These are phyloP conservation scores for Eciton burchellii DNA, from an alignment of 1,140 invertebrate genomes.

Conservation along the genomic window DNA sequence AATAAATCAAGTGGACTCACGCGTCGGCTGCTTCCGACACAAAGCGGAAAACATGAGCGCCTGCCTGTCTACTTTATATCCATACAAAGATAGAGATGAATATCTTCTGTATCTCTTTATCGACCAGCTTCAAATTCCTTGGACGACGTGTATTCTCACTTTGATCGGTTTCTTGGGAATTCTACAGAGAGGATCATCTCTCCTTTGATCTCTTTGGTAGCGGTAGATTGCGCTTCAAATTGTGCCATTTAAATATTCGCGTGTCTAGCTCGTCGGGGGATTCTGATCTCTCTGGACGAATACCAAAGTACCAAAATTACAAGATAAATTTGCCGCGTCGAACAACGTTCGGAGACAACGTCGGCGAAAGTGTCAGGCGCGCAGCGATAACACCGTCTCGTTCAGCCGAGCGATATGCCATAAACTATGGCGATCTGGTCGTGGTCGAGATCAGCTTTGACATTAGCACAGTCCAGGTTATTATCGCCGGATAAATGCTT, in stretches of 20 bases:
- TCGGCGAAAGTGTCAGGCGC: conserved; percentile 48
- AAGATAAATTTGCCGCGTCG: conserved; percentile 49
- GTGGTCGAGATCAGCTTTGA: conserved; percentile 61
- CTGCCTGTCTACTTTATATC: not conserved
- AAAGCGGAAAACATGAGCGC: not conserved
- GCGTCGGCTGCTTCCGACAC: not conserved
- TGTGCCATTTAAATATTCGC: not conserved
- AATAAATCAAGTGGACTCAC: not conserved
- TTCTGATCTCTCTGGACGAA: not conserved
- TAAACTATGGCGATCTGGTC: conserved; percentile 47
- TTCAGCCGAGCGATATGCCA: conserved; percentile 46
- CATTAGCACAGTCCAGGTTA: conserved; percentile 59
- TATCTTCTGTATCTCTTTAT: not conserved
- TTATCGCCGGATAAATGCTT: conserved; percentile 47
- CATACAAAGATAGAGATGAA: not conserved
- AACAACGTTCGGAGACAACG: conserved; percentile 26
- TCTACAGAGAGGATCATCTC: not conserved
- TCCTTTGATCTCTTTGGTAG: not conserved
- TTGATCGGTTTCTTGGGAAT: not conserved
- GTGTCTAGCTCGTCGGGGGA: not conserved
- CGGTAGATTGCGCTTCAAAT: not conserved
- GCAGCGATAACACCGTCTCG: conserved; percentile 58
- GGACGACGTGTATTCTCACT: not conserved
- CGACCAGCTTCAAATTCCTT: not conserved
- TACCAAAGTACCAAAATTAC: conserved; percentile 6